Percentiles rank a stretch among this genome's conserved stretches.
Evolutionary conservation across 2,113 vertebrate species (phyloP).

Genomic region (Tiliqua scincoides): DNA sequence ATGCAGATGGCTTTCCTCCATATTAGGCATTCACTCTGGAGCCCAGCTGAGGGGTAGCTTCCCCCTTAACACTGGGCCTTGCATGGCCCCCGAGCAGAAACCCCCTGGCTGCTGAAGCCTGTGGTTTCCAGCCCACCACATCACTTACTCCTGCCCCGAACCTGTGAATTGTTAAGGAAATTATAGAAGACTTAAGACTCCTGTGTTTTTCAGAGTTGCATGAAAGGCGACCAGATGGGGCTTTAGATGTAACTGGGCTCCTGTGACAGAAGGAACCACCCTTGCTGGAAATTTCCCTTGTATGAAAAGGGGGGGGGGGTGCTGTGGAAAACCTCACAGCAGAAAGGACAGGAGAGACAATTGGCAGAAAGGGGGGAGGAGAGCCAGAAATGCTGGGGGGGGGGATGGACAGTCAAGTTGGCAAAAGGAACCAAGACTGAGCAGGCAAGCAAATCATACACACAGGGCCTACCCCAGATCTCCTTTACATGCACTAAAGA

Average conservation of each 20-base stretch:
- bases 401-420: too few relatives aligned
- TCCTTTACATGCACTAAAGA: too few relatives aligned
- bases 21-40: neutral
- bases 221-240: neutral
- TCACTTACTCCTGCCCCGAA: neutral
- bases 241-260: neutral
- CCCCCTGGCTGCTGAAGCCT: neutral
- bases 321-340: too few relatives aligned
- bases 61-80: too few relatives aligned
- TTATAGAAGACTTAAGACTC: neutral
- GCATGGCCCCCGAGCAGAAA: neutral
- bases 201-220: neutral
- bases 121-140: fast-evolving
- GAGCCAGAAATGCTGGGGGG: too few relatives aligned
- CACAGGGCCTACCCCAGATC: too few relatives aligned
- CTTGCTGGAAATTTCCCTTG: neutral
- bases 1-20: slow-evolving; percentile 11
- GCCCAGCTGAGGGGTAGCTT: neutral
- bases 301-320: too few relatives aligned
- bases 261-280: neutral
- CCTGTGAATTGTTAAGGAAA: neutral
- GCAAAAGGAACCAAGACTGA: too few relatives aligned
- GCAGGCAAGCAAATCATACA: too few relatives aligned
- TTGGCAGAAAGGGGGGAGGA: too few relatives aligned
- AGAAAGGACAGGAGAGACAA: too few relatives aligned